Evolutionary conservation across 2,113 vertebrate species (phyloP).

Genomic region (Hydrolagus affinis): DNA sequence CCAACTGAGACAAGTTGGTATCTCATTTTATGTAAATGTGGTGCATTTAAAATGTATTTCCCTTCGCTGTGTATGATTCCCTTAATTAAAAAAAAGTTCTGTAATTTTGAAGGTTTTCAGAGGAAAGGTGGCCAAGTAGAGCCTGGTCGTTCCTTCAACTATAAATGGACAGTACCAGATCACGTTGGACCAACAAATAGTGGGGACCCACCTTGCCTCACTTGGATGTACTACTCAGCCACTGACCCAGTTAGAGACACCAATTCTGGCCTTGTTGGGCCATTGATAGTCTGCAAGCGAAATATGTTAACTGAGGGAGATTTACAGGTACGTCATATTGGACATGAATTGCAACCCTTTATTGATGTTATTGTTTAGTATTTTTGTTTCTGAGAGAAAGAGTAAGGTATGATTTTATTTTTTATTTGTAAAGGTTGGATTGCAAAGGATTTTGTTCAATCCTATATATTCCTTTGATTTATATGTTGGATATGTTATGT

Average conservation of each 20-base stretch:
- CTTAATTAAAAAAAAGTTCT: neutral
- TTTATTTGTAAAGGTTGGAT: neutral
- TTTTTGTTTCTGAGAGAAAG: neutral
- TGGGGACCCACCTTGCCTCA: slow-evolving; percentile 71
- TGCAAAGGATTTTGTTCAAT: too few relatives aligned
- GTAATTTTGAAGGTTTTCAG: slow-evolving; percentile 42
- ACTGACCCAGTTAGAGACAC: slow-evolving; percentile 68
- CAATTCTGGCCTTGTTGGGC: slow-evolving; percentile 78
- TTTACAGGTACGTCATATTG: slow-evolving; percentile 56
- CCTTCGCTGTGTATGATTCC: too few relatives aligned
- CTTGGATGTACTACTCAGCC: slow-evolving; percentile 86
- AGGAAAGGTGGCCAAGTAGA: slow-evolving; percentile 68
- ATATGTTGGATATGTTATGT: too few relatives aligned
- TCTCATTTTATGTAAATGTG: too few relatives aligned
- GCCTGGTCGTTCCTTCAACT: slow-evolving; percentile 70
- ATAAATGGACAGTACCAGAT: slow-evolving; percentile 75
- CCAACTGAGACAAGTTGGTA: too few relatives aligned
- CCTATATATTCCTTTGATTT: too few relatives aligned
- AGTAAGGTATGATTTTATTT: neutral
- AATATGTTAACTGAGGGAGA: slow-evolving; percentile 52
- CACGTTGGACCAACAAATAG: slow-evolving; percentile 58
- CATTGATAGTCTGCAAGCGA: slow-evolving; percentile 77
- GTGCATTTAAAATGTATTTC: too few relatives aligned
- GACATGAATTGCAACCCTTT: neutral
- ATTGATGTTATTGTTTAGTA: neutral